Evolutionary conservation across 2,113 vertebrate genomes (phyloP), one percentile per base, ranked within the genome.

Genomic region (Castor canadensis): DNA sequence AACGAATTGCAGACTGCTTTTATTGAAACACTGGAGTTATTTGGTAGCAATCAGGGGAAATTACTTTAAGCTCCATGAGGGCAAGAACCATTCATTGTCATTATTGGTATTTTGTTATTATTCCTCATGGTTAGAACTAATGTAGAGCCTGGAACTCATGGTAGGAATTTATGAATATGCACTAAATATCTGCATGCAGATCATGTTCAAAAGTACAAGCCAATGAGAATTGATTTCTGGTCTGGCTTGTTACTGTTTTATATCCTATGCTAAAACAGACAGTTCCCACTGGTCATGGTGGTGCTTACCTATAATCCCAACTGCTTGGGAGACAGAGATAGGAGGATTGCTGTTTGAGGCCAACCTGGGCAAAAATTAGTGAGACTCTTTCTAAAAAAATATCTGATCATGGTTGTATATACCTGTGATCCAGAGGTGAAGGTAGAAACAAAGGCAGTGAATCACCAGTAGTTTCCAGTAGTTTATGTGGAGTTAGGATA

Each of bases 221-320:
- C 17, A 1, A 38, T 76, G 71, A 96, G 64, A 75, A 94, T 87
- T 87, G 80, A 94, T 95, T 97, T 97, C 62, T 93, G 92, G 93
- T 91, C 72, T 13, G 45, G 35, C 87, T 94, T 97, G 82, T 97
- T 98, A 92, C 94, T 94, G 83, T 72, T 97, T 96, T 89, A 49
- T 54, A 11, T 96, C 93, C 92, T 92, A 90, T 54, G 93, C 95
- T 97, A 87, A 95, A 94, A 89, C 5, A 81, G 72, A 12, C 28
- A 26, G 58, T 7, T 60, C 58, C 58, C 28, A 1, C 13, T 58
- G 28, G 58, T 9, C 28, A 9, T 26, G 24, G 22, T 60, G 24
- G 24, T n/a, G n/a, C n/a, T n/a, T n/a, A n/a, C n/a, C n/a, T n/a
- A n/a, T n/a, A n/a, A n/a, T n/a, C n/a, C n/a, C n/a, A n/a, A n/a